Evolutionary conservation across 1,140 invertebrate genomes (phyloP), one percentile per base, ranked within the genome.

Genomic region (Subanguina moxae): DNA sequence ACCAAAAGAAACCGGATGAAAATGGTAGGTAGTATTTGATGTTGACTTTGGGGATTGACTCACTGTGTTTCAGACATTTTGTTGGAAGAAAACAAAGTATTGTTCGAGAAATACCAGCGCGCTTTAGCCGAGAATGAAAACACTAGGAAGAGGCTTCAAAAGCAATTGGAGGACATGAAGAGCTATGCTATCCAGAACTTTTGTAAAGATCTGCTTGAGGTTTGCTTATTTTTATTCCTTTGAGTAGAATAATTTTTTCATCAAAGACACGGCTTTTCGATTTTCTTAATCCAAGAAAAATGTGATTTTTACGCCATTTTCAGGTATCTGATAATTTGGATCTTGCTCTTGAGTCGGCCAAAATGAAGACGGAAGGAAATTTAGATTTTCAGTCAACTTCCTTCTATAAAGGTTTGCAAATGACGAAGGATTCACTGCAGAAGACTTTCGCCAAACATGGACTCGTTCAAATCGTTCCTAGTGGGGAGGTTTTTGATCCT

Each of bases 121-220:
- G 87, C 93, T 0, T 82, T 98, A 48, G 94, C 94, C 0, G 94
- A 98, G 77, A 88, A 90, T 58, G 94, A 98, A 86, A 98, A 98
- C 84, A 87, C 93, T 59, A 85, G 94, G 48, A 86, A 87, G 64
- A 85, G 94, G 71, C 87, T 96, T 83, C 89, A 87, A 48, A 94
- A 94, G 84, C 93, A 96, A 85, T 90, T 96, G 30, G 88, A 90
- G 52, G 94, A 97, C 83, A 90, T 91, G 0, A 97, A 95, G 85
- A 84, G 91, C 13, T 97, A 92, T 87, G 93, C 91, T 7, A 95
- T 97, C 80, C 94, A 97, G 85, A 88, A 88, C 68, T 97, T 97
- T 85, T 95, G 93, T 84, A 97, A 97, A 84, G 94, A 97, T 85
- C 85, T 97, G 23, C 85, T 97, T 5, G 94, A 96, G 83, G 93